Evolutionary conservation across 2,113 vertebrate genomes (phyloP), one percentile per base, ranked within the genome.

Genomic region (Cochlearius cochlearius): DNA sequence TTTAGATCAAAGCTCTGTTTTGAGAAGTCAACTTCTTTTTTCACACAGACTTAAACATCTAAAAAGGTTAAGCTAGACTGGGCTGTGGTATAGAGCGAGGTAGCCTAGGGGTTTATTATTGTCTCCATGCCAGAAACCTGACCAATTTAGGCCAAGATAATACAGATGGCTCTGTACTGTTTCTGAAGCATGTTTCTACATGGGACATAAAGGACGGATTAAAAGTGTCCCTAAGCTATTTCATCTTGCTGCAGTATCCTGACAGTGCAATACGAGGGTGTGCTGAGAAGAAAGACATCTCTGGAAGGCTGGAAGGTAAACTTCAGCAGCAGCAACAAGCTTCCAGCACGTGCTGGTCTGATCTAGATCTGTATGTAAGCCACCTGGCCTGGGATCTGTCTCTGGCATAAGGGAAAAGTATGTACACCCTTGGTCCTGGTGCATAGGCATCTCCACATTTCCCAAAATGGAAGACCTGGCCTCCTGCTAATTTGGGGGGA

Each of bases 391-490:
- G 39, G 20, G 26, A 52, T 67, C 89, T 50, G 7, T 36, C 56
- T 64, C n/a, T 68, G 32, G 3, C 5, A 11, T 38, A 26, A 26
- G 7, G 7, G 7, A 58, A 80, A 80, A 41, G 2, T 20, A 5
- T 1, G 1, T 30, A 8, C 5, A 20, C 2, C 7, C 10, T 53
- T 34, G 3, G 9, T 53, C 11, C 25, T 55, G 18, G 1, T 38
- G 5, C 3, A 2, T 23, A 26, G 19, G 3, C 10, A 47, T 34
- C 9, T 22, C 60, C 34, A 36, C 14, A 4, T 10, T 50, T 63
- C 19, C 4, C 7, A 41, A 16, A 81, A 77, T 9, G 11, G 15
- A 66, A 62, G 15, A 73, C 2, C 3, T 75, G 9, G 8, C 7
- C 2, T 56, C 12, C 15, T 2, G 2, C 2, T 53, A 18, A 32